phyloP scores from a whole-genome alignment of 2,797 vertebrate genomes.

The Rhinophrynus dorsalis region DNA sequence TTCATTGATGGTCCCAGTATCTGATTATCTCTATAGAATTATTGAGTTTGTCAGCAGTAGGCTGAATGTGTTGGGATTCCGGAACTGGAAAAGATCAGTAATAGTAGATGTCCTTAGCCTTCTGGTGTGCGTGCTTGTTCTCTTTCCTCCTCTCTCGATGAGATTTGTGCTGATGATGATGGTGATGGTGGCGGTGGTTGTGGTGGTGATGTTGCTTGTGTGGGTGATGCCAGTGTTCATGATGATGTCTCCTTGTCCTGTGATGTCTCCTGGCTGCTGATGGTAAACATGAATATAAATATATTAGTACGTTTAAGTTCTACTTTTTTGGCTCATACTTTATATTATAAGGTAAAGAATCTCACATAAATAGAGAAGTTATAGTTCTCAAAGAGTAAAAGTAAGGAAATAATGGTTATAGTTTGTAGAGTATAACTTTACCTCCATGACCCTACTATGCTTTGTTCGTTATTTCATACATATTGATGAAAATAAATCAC shows the following conservation, averaged over 20 bases:
- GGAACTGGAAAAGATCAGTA: constrained; percentile 46
- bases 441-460: too few relatives aligned
- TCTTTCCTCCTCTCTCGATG: constrained; percentile 89
- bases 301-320: not conserved
- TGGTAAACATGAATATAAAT: not conserved
- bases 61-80: constrained; percentile 4
- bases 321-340: too few relatives aligned
- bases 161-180: constrained; percentile 85
- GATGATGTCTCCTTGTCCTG: constrained; percentile 85
- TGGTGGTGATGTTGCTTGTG: constrained; percentile 80
- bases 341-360: too few relatives aligned
- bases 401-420: too few relatives aligned
- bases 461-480: too few relatives aligned
- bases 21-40: not conserved
- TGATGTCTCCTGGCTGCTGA: constrained; percentile 82
- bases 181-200: constrained; percentile 63
- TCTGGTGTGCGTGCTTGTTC: constrained; percentile 60
- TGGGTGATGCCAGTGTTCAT: constrained; percentile 65
- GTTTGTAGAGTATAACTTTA: too few relatives aligned
- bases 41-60: constrained; percentile 17
- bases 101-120: constrained; percentile 65
- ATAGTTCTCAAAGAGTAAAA: too few relatives aligned
- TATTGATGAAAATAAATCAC: too few relatives aligned
- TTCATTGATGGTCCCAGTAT: not conserved
- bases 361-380: too few relatives aligned